These are phyloP conservation scores for Drymodes brunneopygia DNA, from an alignment of 2,113 vertebrate genomes.

Conservation along the genomic window DNA sequence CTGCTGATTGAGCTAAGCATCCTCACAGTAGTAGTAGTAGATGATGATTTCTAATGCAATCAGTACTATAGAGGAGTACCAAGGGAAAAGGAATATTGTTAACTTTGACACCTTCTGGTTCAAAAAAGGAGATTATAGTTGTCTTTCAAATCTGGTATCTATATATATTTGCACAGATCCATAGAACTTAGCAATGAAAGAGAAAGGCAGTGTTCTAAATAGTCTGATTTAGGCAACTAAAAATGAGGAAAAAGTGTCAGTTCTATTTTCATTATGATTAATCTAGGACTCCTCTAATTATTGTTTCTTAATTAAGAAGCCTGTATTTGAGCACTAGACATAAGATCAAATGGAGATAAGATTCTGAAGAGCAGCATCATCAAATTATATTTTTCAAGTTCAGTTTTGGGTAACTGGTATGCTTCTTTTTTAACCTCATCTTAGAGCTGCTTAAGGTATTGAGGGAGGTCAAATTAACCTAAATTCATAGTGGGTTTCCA, in stretches of 20 bases:
- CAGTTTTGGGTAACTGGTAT: not conserved
- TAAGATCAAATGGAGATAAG: not conserved
- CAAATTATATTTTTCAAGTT: not conserved
- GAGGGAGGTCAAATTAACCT: not conserved
- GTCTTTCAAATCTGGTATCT: not conserved
- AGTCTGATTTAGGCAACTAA: not conserved
- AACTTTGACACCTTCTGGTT: not conserved
- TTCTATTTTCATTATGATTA: not conserved
- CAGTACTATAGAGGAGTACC: not conserved
- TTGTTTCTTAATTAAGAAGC: not conserved
- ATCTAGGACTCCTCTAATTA: not conserved
- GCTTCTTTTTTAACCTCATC: not conserved
- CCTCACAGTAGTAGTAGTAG: not conserved
- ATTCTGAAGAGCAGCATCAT: not conserved
- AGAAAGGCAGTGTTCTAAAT: not conserved
- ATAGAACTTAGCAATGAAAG: not conserved
- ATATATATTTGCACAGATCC: not conserved
- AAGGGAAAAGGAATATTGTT: not conserved
- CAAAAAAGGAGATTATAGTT: not conserved
- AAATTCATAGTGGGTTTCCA: not conserved
- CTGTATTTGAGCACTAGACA: not conserved
- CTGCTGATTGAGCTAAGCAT: not conserved
- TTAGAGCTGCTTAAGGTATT: not conserved
- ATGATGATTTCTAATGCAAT: not conserved
- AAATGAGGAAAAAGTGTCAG: not conserved